Evolutionary conservation across 1,140 invertebrate genomes (phyloP), one percentile per base, ranked within the genome.

Genomic region (Drosophila arawakana): DNA sequence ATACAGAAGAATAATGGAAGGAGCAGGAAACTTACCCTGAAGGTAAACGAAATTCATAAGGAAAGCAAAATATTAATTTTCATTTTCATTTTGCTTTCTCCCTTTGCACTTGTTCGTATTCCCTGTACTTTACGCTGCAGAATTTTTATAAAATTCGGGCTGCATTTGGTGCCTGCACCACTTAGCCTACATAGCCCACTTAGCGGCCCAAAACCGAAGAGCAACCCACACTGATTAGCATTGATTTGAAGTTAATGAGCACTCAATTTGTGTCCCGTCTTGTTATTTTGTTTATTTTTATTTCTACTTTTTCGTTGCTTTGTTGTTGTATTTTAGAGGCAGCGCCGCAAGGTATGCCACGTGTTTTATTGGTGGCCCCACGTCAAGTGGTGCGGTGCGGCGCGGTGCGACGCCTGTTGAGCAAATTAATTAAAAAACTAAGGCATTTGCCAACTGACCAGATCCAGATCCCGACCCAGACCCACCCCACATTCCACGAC

Each of bases 371-470:
- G 25, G 10, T 37, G 47, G 47, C 37, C 41, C 9, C 13, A 15
- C 58, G 21, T 70, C 66, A 74, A 74, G 60, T 67, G 61, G 71
- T 58, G 9, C 13, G 50, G 35, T 57, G 35, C 7, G 50, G 35
- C 21, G 35, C 65, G 46, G 43, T 37, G 47, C 47, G 54, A 59
- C 46, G 69, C 67, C 78, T 73, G 83, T 78, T 81, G 59, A 85
- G 83, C 80, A 86, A 88, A 88, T 88, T 86, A 86, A 86, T 86
- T 86, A 83, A 86, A 86, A 88, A 82, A 82, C 83, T 88, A 74
- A 80, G 80, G 82, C 83, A 73, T 71, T 78, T 49, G 73, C 67
- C 71, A 75, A 70, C 83, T 80, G 59, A 69, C 66, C 73, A 75
- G 41, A 49, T 10, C 13, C 15, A 35, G 18, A 37, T 18, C 47